A percentile compares a stretch with the other conserved stretches of the same genome.
Evolutionary conservation across 2,888 invertebrate species (phyloP).

Genomic region (Acrocyrtus sp.): DNA sequence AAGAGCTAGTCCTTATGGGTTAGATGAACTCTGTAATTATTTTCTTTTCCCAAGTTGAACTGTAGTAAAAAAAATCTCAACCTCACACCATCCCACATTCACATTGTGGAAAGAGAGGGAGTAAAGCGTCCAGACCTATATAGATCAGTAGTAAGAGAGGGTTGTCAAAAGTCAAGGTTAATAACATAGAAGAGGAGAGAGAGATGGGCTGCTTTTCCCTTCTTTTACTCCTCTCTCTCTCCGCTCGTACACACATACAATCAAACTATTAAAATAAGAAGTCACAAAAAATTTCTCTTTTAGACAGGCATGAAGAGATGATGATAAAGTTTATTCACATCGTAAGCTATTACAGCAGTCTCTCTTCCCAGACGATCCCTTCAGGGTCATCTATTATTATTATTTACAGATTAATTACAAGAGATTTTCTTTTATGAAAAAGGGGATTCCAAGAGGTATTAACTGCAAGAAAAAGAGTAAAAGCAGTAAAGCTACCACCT

Average conservation of each 20-base stretch:
- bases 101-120: too few relatives aligned
- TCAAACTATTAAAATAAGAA: background rate
- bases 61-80: background rate
- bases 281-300: background rate
- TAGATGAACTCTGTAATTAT: slow-evolving; percentile 27
- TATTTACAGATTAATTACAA: slow-evolving; percentile 52
- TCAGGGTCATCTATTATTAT: slow-evolving; percentile 41
- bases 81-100: too few relatives aligned
- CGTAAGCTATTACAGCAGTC: background rate
- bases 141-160: slow-evolving; percentile 24
- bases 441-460: slow-evolving; percentile 1
- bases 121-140: background rate
- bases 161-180: slow-evolving; percentile 36
- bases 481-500: too few relatives aligned
- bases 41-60: background rate
- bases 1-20: background rate
- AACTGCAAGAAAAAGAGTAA: too few relatives aligned
- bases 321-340: background rate
- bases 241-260: too few relatives aligned
- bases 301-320: background rate
- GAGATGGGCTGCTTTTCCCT: too few relatives aligned
- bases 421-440: slow-evolving; percentile 16
- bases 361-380: slow-evolving; percentile 38
- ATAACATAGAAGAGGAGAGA: slow-evolving; percentile 7
- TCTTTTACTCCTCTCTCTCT: background rate